A percentile compares a stretch with the other conserved stretches of the same genome.
Conservation (phyloP, 35 echinoderm and acorn worm species). For the Holothuria glaberrima region DNA sequence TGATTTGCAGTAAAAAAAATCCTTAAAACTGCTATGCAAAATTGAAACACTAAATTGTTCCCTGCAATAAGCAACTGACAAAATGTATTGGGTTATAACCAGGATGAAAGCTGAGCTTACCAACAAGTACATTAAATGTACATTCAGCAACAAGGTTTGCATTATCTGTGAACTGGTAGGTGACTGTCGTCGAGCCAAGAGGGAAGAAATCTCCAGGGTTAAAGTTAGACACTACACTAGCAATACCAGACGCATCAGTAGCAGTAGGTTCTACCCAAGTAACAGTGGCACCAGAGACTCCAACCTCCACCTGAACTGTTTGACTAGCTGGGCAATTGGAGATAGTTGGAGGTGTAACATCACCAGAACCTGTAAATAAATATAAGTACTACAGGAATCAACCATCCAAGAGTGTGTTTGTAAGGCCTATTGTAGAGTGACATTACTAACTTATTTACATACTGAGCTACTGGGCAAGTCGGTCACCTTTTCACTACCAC, state of each 20-base stretch:
- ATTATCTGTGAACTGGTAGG: conserved; percentile 65
- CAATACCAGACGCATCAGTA: conserved; percentile 70
- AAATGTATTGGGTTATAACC: no score
- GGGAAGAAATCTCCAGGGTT: conserved; percentile 52
- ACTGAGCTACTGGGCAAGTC: no score
- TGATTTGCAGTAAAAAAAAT: no score
- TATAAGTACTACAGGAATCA: not conserved
- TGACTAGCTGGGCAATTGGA: not conserved
- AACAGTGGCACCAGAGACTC: not conserved
- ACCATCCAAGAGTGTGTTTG: no score
- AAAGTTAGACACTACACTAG: not conserved
- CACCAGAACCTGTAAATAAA: not conserved
- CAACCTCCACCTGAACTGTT: not conserved
- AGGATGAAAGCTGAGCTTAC: no score
- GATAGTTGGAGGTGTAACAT: not conserved
- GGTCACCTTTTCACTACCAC: no score
- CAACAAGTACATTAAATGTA: conserved; percentile 31
- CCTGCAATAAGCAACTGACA: no score
- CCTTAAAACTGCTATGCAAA: no score
- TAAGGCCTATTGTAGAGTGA: no score
- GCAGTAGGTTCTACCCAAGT: conserved; percentile 67
- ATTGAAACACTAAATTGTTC: no score
- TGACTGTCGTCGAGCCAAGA: conserved; percentile 59
- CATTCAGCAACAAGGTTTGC: conserved; percentile 54
- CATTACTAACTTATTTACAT: no score